A percentile compares a stretch with the other conserved stretches of the same genome.
Conservation (phyloP, 2,797 vertebrate genomes). For the Siniperca scherzeri region DNA sequence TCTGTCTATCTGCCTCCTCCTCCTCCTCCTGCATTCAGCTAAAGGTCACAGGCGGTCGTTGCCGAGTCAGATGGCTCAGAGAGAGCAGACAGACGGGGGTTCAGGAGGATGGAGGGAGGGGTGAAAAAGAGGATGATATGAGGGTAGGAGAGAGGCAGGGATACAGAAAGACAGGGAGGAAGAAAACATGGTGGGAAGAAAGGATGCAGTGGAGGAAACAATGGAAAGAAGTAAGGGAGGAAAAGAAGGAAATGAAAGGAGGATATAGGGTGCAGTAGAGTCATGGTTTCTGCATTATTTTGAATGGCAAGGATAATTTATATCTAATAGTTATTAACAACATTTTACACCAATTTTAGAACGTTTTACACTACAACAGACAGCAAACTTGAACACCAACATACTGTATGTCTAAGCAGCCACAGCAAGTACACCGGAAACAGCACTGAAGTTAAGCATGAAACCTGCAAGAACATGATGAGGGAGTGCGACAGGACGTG, state of each 20-base stretch:
- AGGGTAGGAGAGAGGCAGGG: not conserved
- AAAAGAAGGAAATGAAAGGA: too few species aligned
- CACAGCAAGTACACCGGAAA: not conserved
- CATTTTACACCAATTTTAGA: not conserved
- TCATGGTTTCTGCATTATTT: not conserved
- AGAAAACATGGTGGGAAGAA: not conserved
- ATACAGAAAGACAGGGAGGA: not conserved
- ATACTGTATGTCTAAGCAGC: too few species aligned
- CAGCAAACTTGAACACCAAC: not conserved
- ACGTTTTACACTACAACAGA: not conserved
- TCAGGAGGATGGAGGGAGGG: not conserved
- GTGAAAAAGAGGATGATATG: not conserved
- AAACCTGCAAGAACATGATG: not conserved
- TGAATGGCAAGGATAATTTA: not conserved
- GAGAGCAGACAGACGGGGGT: slow-evolving; percentile 43
- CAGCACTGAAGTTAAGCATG: not conserved
- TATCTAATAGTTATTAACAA: not conserved
- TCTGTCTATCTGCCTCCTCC: slow-evolving; percentile 62
- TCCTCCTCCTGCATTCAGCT: slow-evolving; percentile 62
- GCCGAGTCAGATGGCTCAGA: slow-evolving; percentile 72
- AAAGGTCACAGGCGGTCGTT: slow-evolving; percentile 73
- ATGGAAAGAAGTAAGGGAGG: not conserved
- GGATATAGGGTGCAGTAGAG: too few species aligned
- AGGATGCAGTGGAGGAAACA: not conserved
- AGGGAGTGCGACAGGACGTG: not conserved